Percentiles rank a stretch among this genome's conserved stretches.
Evolutionary conservation across 1,140 invertebrate species (phyloP).

Genomic region (Drosophila guanche): DNA sequence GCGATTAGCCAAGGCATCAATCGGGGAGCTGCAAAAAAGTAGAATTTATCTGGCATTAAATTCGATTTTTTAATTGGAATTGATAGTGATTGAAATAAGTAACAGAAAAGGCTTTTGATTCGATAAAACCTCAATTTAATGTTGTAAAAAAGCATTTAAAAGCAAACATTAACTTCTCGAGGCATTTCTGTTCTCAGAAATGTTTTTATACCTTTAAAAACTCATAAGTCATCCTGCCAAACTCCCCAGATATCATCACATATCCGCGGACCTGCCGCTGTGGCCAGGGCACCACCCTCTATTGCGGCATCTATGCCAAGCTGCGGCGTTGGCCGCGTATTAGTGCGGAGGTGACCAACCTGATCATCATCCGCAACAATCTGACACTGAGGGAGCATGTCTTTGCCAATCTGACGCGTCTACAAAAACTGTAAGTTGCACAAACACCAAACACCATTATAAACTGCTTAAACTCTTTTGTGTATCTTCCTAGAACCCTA

Average conservation of each 20-base stretch:
- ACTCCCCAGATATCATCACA: slow-evolving; percentile 64
- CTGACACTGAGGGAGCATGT: slow-evolving; percentile 55
- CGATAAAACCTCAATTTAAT: no score
- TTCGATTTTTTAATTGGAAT: no score
- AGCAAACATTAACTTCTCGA: no score
- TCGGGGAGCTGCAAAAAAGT: no score
- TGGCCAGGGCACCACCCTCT: slow-evolving; percentile 56
- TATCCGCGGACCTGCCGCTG: slow-evolving; percentile 74
- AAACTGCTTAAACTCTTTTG: background rate
- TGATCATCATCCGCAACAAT: slow-evolving; percentile 73
- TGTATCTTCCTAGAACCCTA: slow-evolving; percentile 49
- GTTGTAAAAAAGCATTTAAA: no score
- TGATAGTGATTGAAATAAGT: no score
- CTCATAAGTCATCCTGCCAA: no score
- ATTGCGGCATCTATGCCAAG: slow-evolving; percentile 64
- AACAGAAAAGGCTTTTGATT: no score
- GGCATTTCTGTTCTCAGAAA: no score
- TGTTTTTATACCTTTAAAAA: no score
- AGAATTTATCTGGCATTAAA: no score
- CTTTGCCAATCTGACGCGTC: slow-evolving; percentile 58
- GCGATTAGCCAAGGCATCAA: no score
- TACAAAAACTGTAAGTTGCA: slow-evolving; percentile 59
- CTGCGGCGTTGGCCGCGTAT: slow-evolving; percentile 58
- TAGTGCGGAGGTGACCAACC: slow-evolving; percentile 69
- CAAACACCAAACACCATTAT: background rate